Evolutionary conservation across 30 jellyfish, hydroid and myxozoan genomes (phyloP).

Genomic region (Chrysaora quinquecirrha): DNA sequence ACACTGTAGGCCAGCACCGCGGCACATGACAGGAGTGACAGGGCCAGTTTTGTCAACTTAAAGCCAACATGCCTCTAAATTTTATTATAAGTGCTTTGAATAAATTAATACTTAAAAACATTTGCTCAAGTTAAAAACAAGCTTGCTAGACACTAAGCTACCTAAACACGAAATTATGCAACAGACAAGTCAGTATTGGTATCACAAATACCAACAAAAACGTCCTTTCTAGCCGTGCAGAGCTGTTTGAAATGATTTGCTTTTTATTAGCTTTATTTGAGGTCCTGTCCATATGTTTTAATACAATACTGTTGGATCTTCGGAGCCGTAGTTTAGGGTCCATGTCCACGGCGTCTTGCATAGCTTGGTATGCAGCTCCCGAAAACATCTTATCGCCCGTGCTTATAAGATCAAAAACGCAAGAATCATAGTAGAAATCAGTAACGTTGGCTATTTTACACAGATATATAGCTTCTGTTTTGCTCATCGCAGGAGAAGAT

Average conservation of each 20-base stretch:
- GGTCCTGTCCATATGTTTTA: slow-evolving; percentile 16
- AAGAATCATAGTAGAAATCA: slow-evolving; percentile 88
- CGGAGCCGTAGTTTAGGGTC: slow-evolving; percentile 85
- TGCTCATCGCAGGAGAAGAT: slow-evolving; percentile 56
- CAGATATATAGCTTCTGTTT: slow-evolving; percentile 54
- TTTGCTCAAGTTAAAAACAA: slow-evolving; percentile 30
- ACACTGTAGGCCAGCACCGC: too few relatives aligned
- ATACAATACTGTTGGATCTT: slow-evolving; percentile 82
- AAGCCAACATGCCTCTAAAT: neutral
- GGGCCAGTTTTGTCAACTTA: too few relatives aligned
- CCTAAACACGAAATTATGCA: slow-evolving; percentile 16
- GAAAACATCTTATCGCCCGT: slow-evolving; percentile 88
- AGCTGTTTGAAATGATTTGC: neutral
- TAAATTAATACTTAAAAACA: slow-evolving; percentile 60
- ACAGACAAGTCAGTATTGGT: slow-evolving; percentile 10
- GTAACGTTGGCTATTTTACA: slow-evolving; percentile 74
- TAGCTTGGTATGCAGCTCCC: slow-evolving; percentile 83
- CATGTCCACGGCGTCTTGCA: slow-evolving; percentile 81
- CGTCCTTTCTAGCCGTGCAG: slow-evolving; percentile 5
- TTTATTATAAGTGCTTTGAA: neutral
- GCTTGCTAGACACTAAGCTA: slow-evolving; percentile 8
- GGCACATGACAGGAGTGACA: too few relatives aligned
- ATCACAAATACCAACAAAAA: neutral
- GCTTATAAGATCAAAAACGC: slow-evolving; percentile 88
- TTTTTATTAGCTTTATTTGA: neutral